Evolutionary conservation across 1,140 invertebrate genomes (phyloP).

Genomic region (Cepaea nemoralis): DNA sequence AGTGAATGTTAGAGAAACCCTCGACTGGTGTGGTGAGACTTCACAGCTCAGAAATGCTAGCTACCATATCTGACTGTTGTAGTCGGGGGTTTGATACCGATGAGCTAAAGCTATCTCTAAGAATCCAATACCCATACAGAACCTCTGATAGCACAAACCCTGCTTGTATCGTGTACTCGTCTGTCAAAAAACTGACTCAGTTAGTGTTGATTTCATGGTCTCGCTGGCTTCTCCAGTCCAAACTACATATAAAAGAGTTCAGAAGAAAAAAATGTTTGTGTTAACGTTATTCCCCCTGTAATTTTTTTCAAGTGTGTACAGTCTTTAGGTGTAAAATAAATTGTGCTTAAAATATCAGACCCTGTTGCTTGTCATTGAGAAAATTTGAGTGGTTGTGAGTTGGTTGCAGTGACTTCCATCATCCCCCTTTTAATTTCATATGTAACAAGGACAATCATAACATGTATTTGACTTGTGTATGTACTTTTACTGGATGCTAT

Average conservation of each 20-base stretch:
- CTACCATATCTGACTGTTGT: background rate
- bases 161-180: constrained; percentile 46
- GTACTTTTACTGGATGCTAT: too few species aligned
- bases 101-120: background rate
- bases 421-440: too few species aligned
- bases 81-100: background rate
- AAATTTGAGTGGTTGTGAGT: too few species aligned
- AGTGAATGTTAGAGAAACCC: constrained; percentile 57
- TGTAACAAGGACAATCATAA: too few species aligned
- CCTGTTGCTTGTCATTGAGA: too few species aligned
- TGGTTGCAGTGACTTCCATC: too few species aligned
- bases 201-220: constrained; percentile 67
- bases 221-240: constrained; percentile 72
- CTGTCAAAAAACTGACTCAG: constrained; percentile 52
- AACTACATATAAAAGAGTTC: constrained; percentile 74
- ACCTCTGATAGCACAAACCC: constrained; percentile 12
- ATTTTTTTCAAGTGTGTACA: constrained; percentile 4
- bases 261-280: constrained; percentile 70
- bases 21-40: constrained; percentile 31
- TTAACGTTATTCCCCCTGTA: background rate
- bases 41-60: background rate
- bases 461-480: too few species aligned
- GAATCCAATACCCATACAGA: constrained; percentile 18
- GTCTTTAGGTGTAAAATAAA: constrained; percentile 35
- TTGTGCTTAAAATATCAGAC: background rate